phyloP scores from a whole-genome alignment of 2,113 vertebrate species.

The Siniperca knerii region DNA sequence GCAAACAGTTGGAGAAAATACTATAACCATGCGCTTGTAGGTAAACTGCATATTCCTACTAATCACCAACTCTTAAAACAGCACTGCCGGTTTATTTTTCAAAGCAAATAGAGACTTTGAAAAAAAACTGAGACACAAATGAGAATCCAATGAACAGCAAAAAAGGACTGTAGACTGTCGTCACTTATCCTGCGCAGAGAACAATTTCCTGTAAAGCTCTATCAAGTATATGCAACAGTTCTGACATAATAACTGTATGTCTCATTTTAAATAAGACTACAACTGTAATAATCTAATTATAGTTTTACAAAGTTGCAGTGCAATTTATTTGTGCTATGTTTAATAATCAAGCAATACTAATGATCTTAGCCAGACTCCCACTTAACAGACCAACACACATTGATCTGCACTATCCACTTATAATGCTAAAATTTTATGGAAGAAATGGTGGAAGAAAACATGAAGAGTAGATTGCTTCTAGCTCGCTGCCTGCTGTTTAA shows the following conservation, averaged over 20 bases:
- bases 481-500: not conserved
- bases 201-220: not conserved
- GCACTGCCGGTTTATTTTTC: constrained; percentile 42
- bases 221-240: not conserved
- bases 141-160: constrained; percentile 17
- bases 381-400: constrained; percentile 30
- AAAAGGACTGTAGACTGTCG: not conserved
- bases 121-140: constrained; percentile 4
- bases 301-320: not conserved
- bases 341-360: constrained; percentile 28
- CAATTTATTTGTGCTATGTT: constrained; percentile 21
- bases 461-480: constrained; percentile 1
- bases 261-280: constrained; percentile 9
- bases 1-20: constrained; percentile 30
- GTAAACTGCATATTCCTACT: constrained; percentile 14
- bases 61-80: constrained; percentile 28
- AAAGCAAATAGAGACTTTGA: constrained; percentile 29
- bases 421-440: not conserved
- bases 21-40: not conserved
- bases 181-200: not conserved
- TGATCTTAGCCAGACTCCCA: constrained; percentile 23
- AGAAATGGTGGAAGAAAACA: constrained; percentile 7
- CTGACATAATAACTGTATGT: not conserved
- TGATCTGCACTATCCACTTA: constrained; percentile 25
- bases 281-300: constrained; percentile 1